Conservation (phyloP, 2,113 vertebrate genomes). For the Fulmarus glacialis region DNA sequence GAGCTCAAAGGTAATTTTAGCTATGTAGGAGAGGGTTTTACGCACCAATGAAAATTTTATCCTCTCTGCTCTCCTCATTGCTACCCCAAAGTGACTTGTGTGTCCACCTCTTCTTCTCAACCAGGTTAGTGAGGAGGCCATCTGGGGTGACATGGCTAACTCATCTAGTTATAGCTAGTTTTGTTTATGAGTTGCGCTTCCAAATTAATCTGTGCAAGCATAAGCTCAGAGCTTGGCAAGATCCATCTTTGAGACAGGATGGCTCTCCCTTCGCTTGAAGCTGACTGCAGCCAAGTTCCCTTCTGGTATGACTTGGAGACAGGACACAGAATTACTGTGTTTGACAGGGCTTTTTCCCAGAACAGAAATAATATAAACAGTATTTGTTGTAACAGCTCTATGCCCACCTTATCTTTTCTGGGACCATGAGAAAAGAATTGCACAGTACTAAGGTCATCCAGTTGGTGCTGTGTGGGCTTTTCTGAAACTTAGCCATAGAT, state of each 20-base stretch:
- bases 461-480: background rate
- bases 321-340: background rate
- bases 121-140: background rate
- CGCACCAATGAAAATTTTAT: background rate
- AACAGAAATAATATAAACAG: background rate
- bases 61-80: background rate
- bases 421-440: background rate
- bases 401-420: background rate
- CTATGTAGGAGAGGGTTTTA: background rate
- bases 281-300: background rate
- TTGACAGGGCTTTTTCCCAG: background rate
- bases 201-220: background rate
- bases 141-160: background rate
- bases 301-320: background rate
- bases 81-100: background rate
- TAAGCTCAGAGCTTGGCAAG: background rate
- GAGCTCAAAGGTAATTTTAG: background rate
- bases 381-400: background rate
- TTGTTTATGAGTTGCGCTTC: background rate
- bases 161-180: background rate
- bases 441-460: background rate
- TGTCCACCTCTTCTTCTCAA: background rate
- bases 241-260: background rate
- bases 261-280: background rate
- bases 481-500: background rate